Evolutionary conservation across 2,797 vertebrate species (phyloP).

Genomic region (Epinephelus malabaricus): DNA sequence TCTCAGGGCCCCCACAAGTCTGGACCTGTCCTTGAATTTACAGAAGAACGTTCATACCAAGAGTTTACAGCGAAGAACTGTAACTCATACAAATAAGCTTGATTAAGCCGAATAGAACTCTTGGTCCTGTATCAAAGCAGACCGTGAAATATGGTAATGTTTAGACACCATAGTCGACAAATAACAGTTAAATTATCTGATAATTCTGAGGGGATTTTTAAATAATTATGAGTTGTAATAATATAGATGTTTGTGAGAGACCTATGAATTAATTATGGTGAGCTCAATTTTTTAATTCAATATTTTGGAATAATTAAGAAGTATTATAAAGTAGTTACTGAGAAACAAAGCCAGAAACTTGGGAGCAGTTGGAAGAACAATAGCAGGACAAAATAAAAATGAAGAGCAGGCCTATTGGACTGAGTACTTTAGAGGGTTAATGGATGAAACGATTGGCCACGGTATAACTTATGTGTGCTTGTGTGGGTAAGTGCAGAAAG

Average conservation of each 20-base stretch:
- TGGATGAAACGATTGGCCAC: not conserved
- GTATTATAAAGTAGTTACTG: not conserved
- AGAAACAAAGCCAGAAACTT: not conserved
- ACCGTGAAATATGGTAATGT: not conserved
- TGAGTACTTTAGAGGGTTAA: not conserved
- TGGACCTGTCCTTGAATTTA: no score
- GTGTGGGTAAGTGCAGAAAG: not conserved
- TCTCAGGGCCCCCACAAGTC: no score
- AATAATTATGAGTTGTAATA: not conserved
- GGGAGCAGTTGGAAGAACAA: not conserved
- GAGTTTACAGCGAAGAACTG: not conserved
- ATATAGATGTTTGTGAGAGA: not conserved
- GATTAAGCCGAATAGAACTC: not conserved
- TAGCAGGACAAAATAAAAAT: not conserved
- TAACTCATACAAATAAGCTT: not conserved
- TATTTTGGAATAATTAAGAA: not conserved
- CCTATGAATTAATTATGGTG: not conserved
- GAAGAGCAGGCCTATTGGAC: not conserved
- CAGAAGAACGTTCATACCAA: not conserved
- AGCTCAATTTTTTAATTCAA: not conserved
- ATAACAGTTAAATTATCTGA: not conserved
- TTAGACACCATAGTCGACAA: not conserved
- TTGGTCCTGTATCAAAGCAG: not conserved
- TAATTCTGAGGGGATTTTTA: not conserved
- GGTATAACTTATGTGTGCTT: not conserved